Conservation (phyloP, 1,140 invertebrate genomes). For the Aphelenchoides besseyi region DNA sequence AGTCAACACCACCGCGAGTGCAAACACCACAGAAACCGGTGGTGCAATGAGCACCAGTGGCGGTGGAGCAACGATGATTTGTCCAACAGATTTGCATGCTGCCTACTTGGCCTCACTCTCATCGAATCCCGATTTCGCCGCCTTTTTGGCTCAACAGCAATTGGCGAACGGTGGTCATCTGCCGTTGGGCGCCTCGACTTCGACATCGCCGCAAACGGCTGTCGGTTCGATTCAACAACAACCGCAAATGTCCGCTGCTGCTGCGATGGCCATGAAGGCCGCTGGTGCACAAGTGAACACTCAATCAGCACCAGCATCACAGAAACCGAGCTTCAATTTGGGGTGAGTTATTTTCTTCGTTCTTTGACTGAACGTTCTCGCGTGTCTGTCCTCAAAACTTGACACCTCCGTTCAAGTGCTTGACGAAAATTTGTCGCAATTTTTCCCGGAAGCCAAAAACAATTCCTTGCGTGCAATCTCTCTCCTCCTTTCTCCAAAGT, state of each 20-base stretch:
- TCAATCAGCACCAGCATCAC: neutral
- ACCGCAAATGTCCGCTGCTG: neutral
- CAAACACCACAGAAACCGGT: neutral
- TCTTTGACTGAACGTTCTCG: neutral
- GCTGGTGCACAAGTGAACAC: neutral
- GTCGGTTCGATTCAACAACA: neutral
- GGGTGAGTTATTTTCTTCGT: neutral
- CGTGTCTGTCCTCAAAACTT: neutral
- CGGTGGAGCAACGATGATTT: neutral
- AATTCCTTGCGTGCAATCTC: too few species aligned
- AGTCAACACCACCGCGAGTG: too few species aligned
- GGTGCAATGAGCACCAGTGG: neutral
- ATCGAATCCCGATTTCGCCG: neutral
- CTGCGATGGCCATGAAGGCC: neutral
- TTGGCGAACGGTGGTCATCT: neutral
- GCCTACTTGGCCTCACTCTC: neutral
- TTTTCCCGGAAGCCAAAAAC: too few species aligned
- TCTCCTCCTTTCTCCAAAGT: too few species aligned
- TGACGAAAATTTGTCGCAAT: neutral
- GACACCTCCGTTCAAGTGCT: neutral
- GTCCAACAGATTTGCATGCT: neutral
- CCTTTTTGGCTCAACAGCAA: neutral
- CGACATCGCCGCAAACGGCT: neutral
- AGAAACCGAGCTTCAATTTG: slow-evolving; percentile 15
- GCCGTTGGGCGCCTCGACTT: neutral